phyloP scores from a whole-genome alignment of 2,797 vertebrate genomes.

The Nyctibius grandis region DNA sequence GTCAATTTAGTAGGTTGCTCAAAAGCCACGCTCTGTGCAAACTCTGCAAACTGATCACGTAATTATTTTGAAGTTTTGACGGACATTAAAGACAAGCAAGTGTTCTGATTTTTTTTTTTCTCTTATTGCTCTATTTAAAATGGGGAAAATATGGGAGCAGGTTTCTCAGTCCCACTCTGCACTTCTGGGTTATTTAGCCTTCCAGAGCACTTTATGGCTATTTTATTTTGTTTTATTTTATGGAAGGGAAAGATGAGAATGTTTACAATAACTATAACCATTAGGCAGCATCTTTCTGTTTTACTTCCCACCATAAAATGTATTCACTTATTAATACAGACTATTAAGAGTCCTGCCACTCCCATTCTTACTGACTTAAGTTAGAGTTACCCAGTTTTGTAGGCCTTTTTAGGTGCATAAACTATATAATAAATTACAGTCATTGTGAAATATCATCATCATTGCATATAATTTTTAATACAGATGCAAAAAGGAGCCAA shows the following conservation, averaged over 20 bases:
- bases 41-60: background rate
- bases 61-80: slow-evolving; percentile 23
- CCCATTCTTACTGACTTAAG: background rate
- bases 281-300: background rate
- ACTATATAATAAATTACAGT: background rate
- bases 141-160: slow-evolving; percentile 1
- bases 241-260: slow-evolving; percentile 21
- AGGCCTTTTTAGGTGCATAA: background rate
- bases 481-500: background rate
- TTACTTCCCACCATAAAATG: background rate
- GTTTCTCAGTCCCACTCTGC: slow-evolving; percentile 44
- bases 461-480: background rate
- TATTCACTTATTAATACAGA: background rate
- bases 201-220: slow-evolving; percentile 57
- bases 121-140: slow-evolving; percentile 3
- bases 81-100: background rate
- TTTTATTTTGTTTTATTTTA: slow-evolving; percentile 3
- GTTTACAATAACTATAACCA: background rate
- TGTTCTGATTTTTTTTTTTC: background rate
- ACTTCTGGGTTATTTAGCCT: slow-evolving; percentile 30
- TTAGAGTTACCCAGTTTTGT: background rate
- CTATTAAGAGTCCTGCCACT: background rate
- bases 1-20: background rate
- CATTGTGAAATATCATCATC: background rate
- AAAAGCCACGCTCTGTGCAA: background rate